These are phyloP conservation scores for Chaunax sp. DNA, from an alignment of 2,797 vertebrate species.

Conservation along the genomic window DNA sequence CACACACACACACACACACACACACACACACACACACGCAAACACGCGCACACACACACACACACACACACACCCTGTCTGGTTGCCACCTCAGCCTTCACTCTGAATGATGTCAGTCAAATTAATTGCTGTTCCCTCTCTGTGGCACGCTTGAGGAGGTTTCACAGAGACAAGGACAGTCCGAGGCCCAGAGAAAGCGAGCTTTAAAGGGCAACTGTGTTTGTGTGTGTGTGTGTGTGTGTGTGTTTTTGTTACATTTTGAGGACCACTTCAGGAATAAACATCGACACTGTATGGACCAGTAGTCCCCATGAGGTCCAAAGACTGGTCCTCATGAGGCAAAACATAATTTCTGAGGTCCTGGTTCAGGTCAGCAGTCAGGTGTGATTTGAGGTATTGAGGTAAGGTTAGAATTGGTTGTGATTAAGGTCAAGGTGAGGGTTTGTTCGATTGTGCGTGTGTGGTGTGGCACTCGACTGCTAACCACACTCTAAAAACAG, in stretches of 20 bases:
- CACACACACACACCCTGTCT: constrained; percentile 43
- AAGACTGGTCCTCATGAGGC: background rate
- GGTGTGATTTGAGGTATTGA: background rate
- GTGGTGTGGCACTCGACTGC: background rate
- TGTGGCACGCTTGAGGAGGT: constrained; percentile 76
- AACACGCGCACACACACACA: constrained; percentile 16
- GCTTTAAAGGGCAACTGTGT: constrained; percentile 60
- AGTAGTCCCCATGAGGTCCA: background rate
- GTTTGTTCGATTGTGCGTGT: constrained; percentile 13
- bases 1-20: constrained; percentile 17
- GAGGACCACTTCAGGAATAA: background rate
- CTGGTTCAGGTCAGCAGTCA: background rate
- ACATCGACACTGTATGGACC: background rate
- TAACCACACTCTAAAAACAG: too few species aligned
- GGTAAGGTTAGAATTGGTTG: background rate
- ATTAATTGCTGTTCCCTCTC: constrained; percentile 79
- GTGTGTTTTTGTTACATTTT: constrained; percentile 1
- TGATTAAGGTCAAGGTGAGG: too few species aligned
- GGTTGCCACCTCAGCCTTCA: constrained; percentile 74
- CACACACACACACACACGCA: constrained; percentile 18
- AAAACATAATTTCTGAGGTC: background rate
- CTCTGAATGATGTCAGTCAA: constrained; percentile 81
- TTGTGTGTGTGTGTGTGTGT: background rate
- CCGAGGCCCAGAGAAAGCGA: constrained; percentile 50
- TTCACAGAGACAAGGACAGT: constrained; percentile 77